Evolutionary conservation across 1,140 invertebrate species (phyloP).

Genomic region (Patella vulgata): DNA sequence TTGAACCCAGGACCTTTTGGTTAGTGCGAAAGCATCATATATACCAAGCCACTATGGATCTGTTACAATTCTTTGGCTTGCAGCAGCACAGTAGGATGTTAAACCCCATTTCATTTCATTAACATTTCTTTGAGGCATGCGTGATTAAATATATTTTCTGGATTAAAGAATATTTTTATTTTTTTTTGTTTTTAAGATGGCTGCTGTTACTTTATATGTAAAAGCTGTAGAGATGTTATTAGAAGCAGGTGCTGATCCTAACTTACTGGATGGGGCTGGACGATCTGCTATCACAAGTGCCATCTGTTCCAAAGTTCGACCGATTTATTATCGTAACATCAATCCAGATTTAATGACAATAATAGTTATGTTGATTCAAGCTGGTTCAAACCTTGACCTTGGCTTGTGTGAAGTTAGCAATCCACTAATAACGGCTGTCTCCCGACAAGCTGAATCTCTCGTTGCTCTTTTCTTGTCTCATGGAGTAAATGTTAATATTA

Average conservation of each 20-base stretch:
- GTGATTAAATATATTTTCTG: too few relatives aligned
- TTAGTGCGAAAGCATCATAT: too few relatives aligned
- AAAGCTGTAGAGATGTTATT: conserved; percentile 33
- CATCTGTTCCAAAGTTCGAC: conserved; percentile 26
- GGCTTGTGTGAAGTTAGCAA: conserved; percentile 34
- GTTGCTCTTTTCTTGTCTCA: conserved; percentile 35
- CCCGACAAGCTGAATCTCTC: conserved; percentile 13
- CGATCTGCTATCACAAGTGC: conserved; percentile 37
- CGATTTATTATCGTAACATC: conserved; percentile 4
- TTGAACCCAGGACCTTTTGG: too few relatives aligned
- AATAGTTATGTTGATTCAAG: conserved; percentile 36
- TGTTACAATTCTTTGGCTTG: background rate
- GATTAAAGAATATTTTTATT: background rate
- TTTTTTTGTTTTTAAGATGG: conserved; percentile 27
- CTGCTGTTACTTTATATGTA: conserved; percentile 29
- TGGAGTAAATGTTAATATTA: conserved; percentile 31
- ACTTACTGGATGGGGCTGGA: conserved; percentile 22
- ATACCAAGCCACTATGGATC: too few relatives aligned
- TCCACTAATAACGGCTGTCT: conserved; percentile 31
- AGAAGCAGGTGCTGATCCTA: conserved; percentile 27
- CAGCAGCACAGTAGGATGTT: background rate
- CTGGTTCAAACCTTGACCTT: conserved; percentile 31
- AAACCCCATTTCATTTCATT: background rate
- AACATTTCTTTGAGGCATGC: background rate
- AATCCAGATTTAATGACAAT: conserved; percentile 31